These are phyloP conservation scores for Polyommatus icarus DNA, from an alignment of 2,888 invertebrate genomes.

Conservation along the genomic window DNA sequence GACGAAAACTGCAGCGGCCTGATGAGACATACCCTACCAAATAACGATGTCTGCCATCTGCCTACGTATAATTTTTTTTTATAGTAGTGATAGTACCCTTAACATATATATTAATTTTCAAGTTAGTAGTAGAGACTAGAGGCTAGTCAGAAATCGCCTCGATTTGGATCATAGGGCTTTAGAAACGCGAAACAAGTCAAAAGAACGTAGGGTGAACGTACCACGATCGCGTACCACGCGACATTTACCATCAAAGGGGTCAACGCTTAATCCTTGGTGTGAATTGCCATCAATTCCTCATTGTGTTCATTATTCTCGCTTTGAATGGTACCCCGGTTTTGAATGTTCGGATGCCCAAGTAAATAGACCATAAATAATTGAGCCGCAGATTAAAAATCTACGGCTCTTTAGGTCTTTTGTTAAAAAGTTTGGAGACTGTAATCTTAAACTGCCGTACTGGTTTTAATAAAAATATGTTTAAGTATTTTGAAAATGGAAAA, in stretches of 20 bases:
- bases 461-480: not conserved
- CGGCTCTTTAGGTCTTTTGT: not conserved
- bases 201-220: not conserved
- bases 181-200: not conserved
- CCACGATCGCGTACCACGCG: not conserved
- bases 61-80: no score
- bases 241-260: constrained; percentile 2
- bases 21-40: no score
- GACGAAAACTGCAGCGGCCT: no score
- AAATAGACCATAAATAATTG: constrained; percentile 22
- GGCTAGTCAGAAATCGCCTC: not conserved
- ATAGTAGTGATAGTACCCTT: no score
- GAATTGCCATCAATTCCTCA: constrained; percentile 19
- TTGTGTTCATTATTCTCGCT: constrained; percentile 16
- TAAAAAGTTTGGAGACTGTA: not conserved
- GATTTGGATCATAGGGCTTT: not conserved
- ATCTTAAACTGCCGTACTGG: not conserved
- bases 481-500: not conserved
- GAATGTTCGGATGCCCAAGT: not conserved
- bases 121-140: not conserved
- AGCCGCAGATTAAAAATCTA: constrained; percentile 1
- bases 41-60: no score
- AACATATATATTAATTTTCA: no score
- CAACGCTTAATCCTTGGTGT: constrained; percentile 16
- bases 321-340: not conserved